A percentile compares a stretch with the other conserved stretches of the same genome.
phyloP scores from a whole-genome alignment of 2,888 invertebrate species.

The Phania funesta region DNA sequence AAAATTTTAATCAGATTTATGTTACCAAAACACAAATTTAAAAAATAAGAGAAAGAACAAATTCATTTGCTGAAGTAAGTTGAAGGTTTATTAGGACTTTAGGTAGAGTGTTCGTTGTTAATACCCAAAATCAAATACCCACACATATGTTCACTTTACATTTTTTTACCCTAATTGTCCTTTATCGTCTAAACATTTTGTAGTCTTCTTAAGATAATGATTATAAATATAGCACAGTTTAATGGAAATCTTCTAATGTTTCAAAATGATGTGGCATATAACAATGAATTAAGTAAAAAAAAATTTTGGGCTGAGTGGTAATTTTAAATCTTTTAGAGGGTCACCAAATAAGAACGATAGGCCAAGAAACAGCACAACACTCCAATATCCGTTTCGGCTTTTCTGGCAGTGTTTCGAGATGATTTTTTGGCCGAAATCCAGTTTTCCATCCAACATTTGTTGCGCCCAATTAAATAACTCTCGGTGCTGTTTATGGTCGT shows the following conservation, averaged over 20 bases:
- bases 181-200: slow-evolving; percentile 56
- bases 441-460: too few relatives aligned
- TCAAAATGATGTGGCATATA: too few relatives aligned
- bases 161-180: slow-evolving; percentile 25
- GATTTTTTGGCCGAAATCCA: too few relatives aligned
- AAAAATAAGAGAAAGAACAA: background rate
- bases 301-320: too few relatives aligned
- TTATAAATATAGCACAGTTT: background rate
- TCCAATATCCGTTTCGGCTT: too few relatives aligned
- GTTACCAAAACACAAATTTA: slow-evolving; percentile 59
- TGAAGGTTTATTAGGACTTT: background rate
- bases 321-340: too few relatives aligned
- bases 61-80: background rate
- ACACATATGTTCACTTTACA: slow-evolving; percentile 60
- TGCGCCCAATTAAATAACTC: too few relatives aligned
- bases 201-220: slow-evolving; percentile 17
- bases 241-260: background rate
- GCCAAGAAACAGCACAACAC: too few relatives aligned
- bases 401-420: too few relatives aligned
- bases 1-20: slow-evolving; percentile 80
- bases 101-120: background rate
- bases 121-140: slow-evolving; percentile 66
- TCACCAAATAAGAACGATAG: too few relatives aligned
- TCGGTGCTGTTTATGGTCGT: too few relatives aligned
- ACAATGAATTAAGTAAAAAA: too few relatives aligned